Base-by-base conservation (phyloP, 2,113 vertebrate genomes). In the Apaloderma vittatum region DNA sequence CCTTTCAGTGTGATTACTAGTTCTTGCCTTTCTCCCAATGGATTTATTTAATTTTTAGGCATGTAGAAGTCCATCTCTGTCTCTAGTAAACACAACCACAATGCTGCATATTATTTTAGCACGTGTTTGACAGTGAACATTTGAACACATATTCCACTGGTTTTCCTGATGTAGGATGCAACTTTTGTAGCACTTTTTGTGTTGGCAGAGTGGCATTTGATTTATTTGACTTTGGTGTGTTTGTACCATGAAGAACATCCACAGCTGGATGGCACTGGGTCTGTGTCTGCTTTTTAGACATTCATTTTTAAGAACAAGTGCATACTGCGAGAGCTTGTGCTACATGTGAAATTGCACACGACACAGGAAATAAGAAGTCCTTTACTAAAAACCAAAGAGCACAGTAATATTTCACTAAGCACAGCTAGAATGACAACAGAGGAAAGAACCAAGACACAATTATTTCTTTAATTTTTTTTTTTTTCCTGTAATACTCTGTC, bases 81-180 rank as follows among this genome's bases (percentile, higher is more conserved):
- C 13, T 67, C 34, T 66, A 30, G 5, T 81, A 51, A 77, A 58
- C 54, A 48, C 12, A 74, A 3, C 15, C 12, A 54, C 27, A 75
- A 3, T 71, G 74, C 11, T 78, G 23, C 10, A 3, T 40, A 30
- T 36, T 62, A n/a, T 80, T 89, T 80, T 75, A 82, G 12, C 30
- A 62, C 2, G 6, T 52, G 20, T 62, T 79, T 82, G 48, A 36
- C 22, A 48, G 30, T 18, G 83, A 72, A 59, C n/a, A 40, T 76
- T 49, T 90, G 23, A 74, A 78, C 0, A 4, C 30, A 71, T 0
- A 0, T 3, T 40, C 18, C 24, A 36, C n/a, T 71, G n/a, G 67
- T 37, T 82, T 78, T 88, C 63, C 30, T 36, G 37, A n/a, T 74
- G 18, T 48, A 61, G 23, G 19, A 22, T 85, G 61, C 14, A 67